These are phyloP conservation scores for Aurelia aurita complex sp. Pacific DNA, from an alignment of 30 jellyfish, hydroid and myxozoan genomes.

Conservation along the genomic window DNA sequence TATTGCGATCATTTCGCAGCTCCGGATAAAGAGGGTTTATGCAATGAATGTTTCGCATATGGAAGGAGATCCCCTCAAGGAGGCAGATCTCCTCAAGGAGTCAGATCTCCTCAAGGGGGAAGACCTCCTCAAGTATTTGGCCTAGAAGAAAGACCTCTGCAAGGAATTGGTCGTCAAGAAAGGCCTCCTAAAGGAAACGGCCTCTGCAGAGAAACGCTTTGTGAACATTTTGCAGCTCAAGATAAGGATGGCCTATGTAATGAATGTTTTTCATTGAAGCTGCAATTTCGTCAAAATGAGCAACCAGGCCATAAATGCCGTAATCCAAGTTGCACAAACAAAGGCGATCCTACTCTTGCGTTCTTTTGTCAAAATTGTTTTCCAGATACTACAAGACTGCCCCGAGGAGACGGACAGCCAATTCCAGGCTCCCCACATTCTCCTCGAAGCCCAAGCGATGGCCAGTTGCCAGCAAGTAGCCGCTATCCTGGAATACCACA, in stretches of 20 bases:
- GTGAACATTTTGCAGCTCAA: conserved; percentile 40
- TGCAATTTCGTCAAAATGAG: background rate
- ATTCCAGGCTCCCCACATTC: background rate
- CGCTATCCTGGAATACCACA: background rate
- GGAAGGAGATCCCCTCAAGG: no score
- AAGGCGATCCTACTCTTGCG: background rate
- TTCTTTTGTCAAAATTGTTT: conserved; percentile 4
- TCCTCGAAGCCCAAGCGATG: background rate
- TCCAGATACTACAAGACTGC: background rate
- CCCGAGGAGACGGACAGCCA: background rate
- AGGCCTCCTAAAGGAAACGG: background rate
- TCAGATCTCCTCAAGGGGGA: no score
- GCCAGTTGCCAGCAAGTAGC: background rate
- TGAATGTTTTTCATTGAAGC: conserved; percentile 40
- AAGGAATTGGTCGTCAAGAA: no score
- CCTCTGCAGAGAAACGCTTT: conserved; percentile 27
- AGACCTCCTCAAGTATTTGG: no score
- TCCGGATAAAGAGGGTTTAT: conserved; percentile 47
- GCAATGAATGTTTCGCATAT: conserved; percentile 48
- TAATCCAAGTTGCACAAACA: background rate
- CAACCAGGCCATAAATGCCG: conserved; percentile 8
- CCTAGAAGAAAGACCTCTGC: no score
- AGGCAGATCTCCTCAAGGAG: no score
- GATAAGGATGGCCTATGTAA: conserved; percentile 62
- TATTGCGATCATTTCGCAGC: conserved; percentile 47